Conservation (phyloP, 2,888 invertebrate species). For the Auanema sp. region DNA sequence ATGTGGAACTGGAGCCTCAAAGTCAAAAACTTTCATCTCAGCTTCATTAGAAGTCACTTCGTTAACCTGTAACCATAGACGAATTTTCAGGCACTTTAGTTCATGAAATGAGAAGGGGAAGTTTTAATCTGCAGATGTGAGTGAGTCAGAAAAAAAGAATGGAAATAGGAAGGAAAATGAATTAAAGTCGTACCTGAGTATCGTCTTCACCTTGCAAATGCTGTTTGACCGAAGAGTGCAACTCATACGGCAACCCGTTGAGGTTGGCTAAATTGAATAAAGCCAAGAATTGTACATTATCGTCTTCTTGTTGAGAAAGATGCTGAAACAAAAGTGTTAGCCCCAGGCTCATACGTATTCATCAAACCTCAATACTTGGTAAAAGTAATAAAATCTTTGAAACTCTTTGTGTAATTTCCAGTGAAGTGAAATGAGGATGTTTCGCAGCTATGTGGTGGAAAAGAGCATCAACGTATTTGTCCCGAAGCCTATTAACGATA, state of each 20-base stretch:
- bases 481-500: slow-evolving; percentile 42
- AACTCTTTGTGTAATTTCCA: slow-evolving; percentile 42
- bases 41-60: slow-evolving; percentile 40
- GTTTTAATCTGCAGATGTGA: not conserved
- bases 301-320: slow-evolving; percentile 55
- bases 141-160: slow-evolving; percentile 5
- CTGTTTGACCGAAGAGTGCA: slow-evolving; percentile 47
- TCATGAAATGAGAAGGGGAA: not conserved
- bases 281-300: slow-evolving; percentile 53
- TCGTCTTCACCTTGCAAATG: slow-evolving; percentile 33
- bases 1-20: no score
- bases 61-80: slow-evolving; percentile 33
- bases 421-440: slow-evolving; percentile 37
- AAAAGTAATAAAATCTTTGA: slow-evolving; percentile 41
- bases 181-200: slow-evolving; percentile 30
- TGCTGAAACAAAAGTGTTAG: slow-evolving; percentile 31
- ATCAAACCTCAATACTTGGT: slow-evolving; percentile 44
- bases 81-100: not conserved
- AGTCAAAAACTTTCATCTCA: slow-evolving; percentile 12
- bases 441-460: slow-evolving; percentile 47
- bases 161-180: slow-evolving; percentile 3
- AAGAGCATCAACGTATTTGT: slow-evolving; percentile 50
- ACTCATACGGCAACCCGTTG: slow-evolving; percentile 51
- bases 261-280: slow-evolving; percentile 53
- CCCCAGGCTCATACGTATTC: not conserved